Evolutionary conservation across 2,113 vertebrate species (phyloP).

Genomic region (Melozone crissalis): DNA sequence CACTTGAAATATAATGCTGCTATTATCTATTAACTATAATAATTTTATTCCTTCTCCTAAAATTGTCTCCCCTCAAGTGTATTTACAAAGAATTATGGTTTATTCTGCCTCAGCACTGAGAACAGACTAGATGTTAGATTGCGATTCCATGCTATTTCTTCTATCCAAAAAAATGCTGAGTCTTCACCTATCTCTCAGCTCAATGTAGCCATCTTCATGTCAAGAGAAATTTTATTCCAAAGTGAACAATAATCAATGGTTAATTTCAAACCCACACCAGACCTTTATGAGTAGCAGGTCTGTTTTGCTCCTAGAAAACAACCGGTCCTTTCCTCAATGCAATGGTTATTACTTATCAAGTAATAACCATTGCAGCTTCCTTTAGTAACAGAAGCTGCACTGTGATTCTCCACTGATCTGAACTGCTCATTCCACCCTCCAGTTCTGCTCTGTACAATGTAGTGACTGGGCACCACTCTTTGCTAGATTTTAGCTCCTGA

Average conservation of each 20-base stretch:
- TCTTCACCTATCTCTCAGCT: background rate
- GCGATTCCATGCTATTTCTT: background rate
- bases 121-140: background rate
- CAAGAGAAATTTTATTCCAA: background rate
- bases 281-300: background rate
- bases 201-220: background rate
- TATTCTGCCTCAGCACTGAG: background rate
- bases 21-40: background rate
- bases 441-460: background rate
- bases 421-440: background rate
- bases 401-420: background rate
- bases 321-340: background rate
- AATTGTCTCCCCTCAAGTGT: background rate
- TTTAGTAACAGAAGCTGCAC: background rate
- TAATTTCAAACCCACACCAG: background rate
- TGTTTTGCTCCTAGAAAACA: background rate
- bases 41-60: background rate
- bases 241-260: background rate
- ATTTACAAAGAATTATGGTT: background rate
- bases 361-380: background rate
- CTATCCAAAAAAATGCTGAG: background rate
- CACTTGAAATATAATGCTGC: background rate
- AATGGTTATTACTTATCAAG: background rate
- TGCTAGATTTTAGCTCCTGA: background rate
- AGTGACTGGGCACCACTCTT: background rate